These are phyloP conservation scores for Hemicentrotus pulcherrimus DNA, from an alignment of 35 echinoderm and acorn worm genomes.

Conservation along the genomic window DNA sequence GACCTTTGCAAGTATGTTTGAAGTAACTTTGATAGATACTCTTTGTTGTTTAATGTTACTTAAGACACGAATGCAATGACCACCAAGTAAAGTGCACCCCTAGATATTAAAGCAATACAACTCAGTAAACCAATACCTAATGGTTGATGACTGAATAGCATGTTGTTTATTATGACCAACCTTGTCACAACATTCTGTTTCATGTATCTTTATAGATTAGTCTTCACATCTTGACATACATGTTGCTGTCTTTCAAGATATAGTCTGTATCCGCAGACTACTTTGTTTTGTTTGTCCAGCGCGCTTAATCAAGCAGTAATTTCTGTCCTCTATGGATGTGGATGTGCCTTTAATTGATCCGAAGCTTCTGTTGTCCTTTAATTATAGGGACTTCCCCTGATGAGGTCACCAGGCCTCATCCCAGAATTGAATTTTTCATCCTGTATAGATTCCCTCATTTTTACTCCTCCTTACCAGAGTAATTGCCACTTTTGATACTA, in stretches of 20 bases:
- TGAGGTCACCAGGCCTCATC: slow-evolving; percentile 16
- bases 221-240: too few relatives aligned
- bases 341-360: slow-evolving; percentile 9
- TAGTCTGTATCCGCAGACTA: too few relatives aligned
- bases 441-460: slow-evolving; percentile 18
- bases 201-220: too few relatives aligned
- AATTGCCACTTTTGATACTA: not conserved
- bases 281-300: not conserved
- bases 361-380: slow-evolving; percentile 4
- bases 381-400: slow-evolving; percentile 25
- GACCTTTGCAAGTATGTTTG: not conserved
- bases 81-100: not conserved
- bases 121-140: not conserved
- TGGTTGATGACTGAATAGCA: not conserved
- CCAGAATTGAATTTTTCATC: not conserved
- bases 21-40: not conserved
- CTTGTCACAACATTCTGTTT: too few relatives aligned
- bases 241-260: not conserved
- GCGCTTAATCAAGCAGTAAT: not conserved
- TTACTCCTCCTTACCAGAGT: not conserved
- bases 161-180: not conserved
- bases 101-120: not conserved
- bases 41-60: not conserved
- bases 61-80: not conserved
- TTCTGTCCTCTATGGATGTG: not conserved